Percentiles rank a stretch among this genome's conserved stretches.
Conservation (phyloP, 1,140 invertebrate species). For the Pseudomyrmex flavicornis region DNA sequence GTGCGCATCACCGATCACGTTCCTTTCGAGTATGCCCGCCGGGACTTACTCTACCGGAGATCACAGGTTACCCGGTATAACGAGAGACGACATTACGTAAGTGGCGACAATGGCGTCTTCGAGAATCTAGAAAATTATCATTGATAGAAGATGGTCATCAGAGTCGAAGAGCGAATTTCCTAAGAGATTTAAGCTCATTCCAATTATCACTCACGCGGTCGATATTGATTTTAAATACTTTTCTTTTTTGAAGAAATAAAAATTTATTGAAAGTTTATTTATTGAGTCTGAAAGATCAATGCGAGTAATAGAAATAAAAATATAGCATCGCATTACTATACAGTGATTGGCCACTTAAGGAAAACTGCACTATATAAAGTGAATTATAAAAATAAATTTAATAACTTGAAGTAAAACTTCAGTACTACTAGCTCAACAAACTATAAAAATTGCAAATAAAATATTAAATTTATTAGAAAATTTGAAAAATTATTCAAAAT, state of each 20-base stretch:
- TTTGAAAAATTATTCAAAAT: too few species aligned
- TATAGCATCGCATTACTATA: too few species aligned
- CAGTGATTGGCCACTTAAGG: too few species aligned
- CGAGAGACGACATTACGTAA: constrained; percentile 38
- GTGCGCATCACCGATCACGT: constrained; percentile 28
- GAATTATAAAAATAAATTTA: too few species aligned
- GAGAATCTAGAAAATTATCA: constrained; percentile 46
- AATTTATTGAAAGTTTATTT: background rate
- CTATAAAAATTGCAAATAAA: too few species aligned
- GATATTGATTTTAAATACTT: constrained; percentile 20
- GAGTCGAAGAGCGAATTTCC: constrained; percentile 41
- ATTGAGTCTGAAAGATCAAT: background rate
- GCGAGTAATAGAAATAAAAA: background rate
- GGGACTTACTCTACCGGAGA: background rate
- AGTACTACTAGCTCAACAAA: too few species aligned
- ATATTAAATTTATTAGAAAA: too few species aligned
- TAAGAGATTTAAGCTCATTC: constrained; percentile 36
- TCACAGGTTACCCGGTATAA: constrained; percentile 33
- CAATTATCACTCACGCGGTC: constrained; percentile 44
- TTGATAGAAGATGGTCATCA: constrained; percentile 20
- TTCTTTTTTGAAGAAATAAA: constrained; percentile 12
- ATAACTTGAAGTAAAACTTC: too few species aligned
- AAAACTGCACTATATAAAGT: too few species aligned
- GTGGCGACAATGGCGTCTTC: constrained; percentile 4
- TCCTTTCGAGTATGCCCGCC: background rate